Percentiles rank a stretch among this genome's conserved stretches.
phyloP scores from a whole-genome alignment of 2,113 vertebrate species.

The Arenaria interpres region DNA sequence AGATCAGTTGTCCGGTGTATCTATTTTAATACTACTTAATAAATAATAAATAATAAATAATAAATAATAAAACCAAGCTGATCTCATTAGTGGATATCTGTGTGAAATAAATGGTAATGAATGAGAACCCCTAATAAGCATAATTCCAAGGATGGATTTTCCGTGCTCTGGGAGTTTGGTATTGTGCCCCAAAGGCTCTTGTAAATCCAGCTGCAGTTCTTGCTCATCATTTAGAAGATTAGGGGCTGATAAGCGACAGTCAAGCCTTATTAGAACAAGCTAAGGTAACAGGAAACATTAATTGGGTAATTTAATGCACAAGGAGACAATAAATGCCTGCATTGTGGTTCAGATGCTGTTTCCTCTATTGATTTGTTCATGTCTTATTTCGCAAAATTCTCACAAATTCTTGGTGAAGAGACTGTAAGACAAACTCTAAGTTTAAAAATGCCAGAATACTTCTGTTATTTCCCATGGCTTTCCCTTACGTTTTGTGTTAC shows the following conservation, averaged over 20 bases:
- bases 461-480: not conserved
- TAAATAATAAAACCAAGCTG: not conserved
- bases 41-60: not conserved
- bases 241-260: conserved; percentile 62
- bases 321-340: conserved; percentile 44
- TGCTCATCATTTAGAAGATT: conserved; percentile 63
- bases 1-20: not conserved
- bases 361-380: conserved; percentile 2
- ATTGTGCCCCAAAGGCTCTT: conserved; percentile 70
- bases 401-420: not conserved
- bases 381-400: not conserved
- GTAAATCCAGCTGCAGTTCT: conserved; percentile 61
- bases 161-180: conserved; percentile 26
- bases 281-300: conserved; percentile 61
- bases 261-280: conserved; percentile 64
- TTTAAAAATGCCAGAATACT: not conserved
- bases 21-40: conserved; percentile 1
- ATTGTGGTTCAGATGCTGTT: conserved; percentile 20
- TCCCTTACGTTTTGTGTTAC: not conserved
- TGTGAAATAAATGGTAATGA: conserved; percentile 41
- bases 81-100: conserved; percentile 4
- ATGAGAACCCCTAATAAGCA: conserved; percentile 38
- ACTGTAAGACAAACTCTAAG: not conserved
- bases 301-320: conserved; percentile 65
- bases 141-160: conserved; percentile 50